Conservation (phyloP, 2,113 vertebrate genomes). For the Talpa occidentalis region DNA sequence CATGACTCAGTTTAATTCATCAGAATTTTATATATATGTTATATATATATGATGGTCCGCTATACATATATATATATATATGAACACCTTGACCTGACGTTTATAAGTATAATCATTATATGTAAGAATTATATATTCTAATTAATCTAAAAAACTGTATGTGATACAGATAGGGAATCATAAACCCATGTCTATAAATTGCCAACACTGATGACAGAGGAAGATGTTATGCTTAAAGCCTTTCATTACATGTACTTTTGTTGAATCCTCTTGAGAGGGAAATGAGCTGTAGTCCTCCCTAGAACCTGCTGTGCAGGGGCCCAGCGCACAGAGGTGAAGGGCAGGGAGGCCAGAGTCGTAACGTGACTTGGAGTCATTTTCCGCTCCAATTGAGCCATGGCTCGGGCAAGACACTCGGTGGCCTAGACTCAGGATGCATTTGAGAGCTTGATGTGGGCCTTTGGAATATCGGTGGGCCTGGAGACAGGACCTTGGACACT, state of each 20-base stretch:
- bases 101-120: slow-evolving; percentile 19
- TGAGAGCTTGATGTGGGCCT: background rate
- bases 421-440: background rate
- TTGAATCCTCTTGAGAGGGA: background rate
- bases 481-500: background rate
- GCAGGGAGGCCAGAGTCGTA: background rate
- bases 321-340: background rate
- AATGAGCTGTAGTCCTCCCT: background rate
- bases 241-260: background rate
- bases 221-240: background rate
- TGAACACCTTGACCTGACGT: slow-evolving; percentile 8
- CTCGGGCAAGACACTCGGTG: background rate
- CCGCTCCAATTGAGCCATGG: background rate
- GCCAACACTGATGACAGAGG: slow-evolving; percentile 21
- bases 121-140: slow-evolving; percentile 39
- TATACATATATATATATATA: background rate
- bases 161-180: background rate
- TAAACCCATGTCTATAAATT: slow-evolving; percentile 50
- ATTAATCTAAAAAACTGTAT: slow-evolving; percentile 39
- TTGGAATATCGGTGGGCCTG: background rate
- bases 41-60: background rate
- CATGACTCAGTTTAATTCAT: slow-evolving; percentile 42
- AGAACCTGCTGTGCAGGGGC: background rate
- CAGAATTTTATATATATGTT: slow-evolving; percentile 3
- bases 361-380: background rate